Base-by-base conservation (phyloP, 2,113 vertebrate genomes). In the Pyxicephalus adspersus region DNA sequence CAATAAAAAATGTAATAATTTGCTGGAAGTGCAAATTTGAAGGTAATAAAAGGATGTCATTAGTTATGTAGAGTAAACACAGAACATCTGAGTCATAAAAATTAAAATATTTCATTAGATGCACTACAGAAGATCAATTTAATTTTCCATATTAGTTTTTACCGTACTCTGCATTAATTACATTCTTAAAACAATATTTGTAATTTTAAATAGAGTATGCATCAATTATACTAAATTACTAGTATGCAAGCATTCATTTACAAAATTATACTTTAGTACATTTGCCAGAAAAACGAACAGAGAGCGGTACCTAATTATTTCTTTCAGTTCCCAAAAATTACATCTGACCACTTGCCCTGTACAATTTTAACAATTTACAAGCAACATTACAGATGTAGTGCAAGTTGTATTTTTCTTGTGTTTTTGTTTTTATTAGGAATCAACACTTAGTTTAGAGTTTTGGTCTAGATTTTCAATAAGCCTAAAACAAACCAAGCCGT, bases 121-220 rank as follows among this genome's bases (percentile, higher is more conserved):
- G 52, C 29, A 26, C 55, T 22, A 57, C 38, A 73, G 26, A 34
- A 34, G n/a, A 19, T 20, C 26, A 28, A 28, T 31, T 16, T 20
- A 57, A 15, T 26, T 73, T 73, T 73, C 52, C 52, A 57, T 34
- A 58, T 57, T 57, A 57, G n/a, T 34, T 34, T 34, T 29, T 26
- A 31, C 58, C 58, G 70, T 73, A 28, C 52, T 34, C 19, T 73
- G n/a, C 20, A 58, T 57, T 73, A 73, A 72, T 73, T 26, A 61
- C 1, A 61, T 86, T 86, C 84, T 57, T 58, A 73, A 18, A 73
- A 73, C 57, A 57, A 72, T 73, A 73, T 73, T 73, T 29, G 26
- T 52, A 13, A 28, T 73, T 58, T 73, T 25, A n/a, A 57, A 73
- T 2, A 73, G 52, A 73, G 19, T 34, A 17, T 31, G 26, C 31